A percentile compares a stretch with the other conserved stretches of the same genome.
These are phyloP conservation scores for Phymanthus crucifer DNA, from an alignment of 92 coral and sea anemone genomes.

Conservation along the genomic window DNA sequence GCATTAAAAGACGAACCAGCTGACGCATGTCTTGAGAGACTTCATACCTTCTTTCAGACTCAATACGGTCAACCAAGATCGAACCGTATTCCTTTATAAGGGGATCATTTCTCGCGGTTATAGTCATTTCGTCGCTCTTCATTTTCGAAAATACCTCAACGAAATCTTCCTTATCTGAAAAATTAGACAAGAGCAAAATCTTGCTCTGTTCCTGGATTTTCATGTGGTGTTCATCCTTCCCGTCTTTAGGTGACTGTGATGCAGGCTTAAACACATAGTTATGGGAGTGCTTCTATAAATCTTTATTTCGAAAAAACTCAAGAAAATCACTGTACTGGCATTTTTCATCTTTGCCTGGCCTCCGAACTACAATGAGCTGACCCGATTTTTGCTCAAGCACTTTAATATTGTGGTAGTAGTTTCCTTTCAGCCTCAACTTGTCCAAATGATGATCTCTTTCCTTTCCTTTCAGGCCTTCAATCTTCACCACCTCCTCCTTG, in stretches of 20 bases:
- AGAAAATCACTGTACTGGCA: slow-evolving; percentile 21
- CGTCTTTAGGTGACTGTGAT: neutral
- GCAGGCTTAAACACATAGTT: slow-evolving; percentile 15
- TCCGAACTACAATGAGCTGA: slow-evolving; percentile 46
- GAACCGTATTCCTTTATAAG: slow-evolving; percentile 31
- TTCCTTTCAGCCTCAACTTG: slow-evolving; percentile 32
- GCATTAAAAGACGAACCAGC: slow-evolving; percentile 33
- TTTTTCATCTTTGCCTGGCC: slow-evolving; percentile 23
- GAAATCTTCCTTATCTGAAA: slow-evolving; percentile 12
- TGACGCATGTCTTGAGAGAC: slow-evolving; percentile 53
- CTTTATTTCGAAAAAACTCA: slow-evolving; percentile 37
- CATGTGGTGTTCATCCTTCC: neutral
- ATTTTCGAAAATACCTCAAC: slow-evolving; percentile 33
- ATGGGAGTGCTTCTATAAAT: slow-evolving; percentile 41
- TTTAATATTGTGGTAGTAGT: slow-evolving; percentile 42
- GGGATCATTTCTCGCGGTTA: slow-evolving; percentile 31
- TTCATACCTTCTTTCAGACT: slow-evolving; percentile 17
- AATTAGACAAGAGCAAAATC: slow-evolving; percentile 5
- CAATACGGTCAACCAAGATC: slow-evolving; percentile 17
- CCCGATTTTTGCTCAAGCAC: slow-evolving; percentile 37
- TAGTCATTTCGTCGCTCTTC: slow-evolving; percentile 30
- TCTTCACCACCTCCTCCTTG: slow-evolving; percentile 38
- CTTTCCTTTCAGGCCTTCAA: slow-evolving; percentile 30
- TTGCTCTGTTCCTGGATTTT: slow-evolving; percentile 31
- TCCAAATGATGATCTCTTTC: slow-evolving; percentile 35